Conservation (phyloP, 2,888 invertebrate species). For the Drosophila pseudotakahashii region DNA sequence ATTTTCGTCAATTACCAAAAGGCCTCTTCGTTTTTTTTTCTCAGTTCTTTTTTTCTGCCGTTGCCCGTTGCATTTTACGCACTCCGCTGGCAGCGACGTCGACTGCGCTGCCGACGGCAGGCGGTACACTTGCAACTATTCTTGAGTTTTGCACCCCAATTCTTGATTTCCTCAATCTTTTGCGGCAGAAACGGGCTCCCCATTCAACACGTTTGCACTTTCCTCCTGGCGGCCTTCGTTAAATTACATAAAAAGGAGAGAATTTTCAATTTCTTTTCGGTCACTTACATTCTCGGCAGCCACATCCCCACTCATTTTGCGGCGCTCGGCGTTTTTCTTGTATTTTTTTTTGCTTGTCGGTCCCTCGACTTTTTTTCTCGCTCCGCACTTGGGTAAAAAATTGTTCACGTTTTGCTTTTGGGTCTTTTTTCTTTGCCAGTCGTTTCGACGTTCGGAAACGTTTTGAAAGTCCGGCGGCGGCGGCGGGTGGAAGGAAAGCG, state of each 20-base stretch:
- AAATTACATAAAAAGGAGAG: conserved; percentile 54
- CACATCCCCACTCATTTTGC: conserved; percentile 83
- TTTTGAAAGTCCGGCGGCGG: background rate
- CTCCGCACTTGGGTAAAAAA: conserved; percentile 6
- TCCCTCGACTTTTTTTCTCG: background rate
- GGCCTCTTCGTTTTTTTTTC: conserved; percentile 56
- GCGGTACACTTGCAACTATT: conserved; percentile 38
- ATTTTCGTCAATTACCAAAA: conserved; percentile 81
- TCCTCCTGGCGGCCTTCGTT: conserved; percentile 41
- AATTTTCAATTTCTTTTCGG: conserved; percentile 11
- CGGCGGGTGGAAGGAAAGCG: background rate
- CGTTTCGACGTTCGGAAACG: no score
- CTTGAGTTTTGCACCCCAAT: background rate
- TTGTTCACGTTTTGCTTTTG: background rate
- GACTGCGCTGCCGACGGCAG: conserved; percentile 45
- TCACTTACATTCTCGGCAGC: conserved; percentile 81
- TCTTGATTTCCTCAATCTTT: background rate
- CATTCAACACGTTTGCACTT: conserved; percentile 64
- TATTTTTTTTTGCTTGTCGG: background rate
- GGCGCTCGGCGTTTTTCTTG: conserved; percentile 65
- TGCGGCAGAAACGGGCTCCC: conserved; percentile 25
- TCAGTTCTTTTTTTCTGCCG: conserved; percentile 25
- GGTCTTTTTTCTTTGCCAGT: background rate
- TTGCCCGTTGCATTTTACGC: conserved; percentile 23
- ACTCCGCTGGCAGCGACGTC: conserved; percentile 21